Base-by-base conservation (phyloP, 2,888 invertebrate species). In the Caenorhabditis japonica region DNA sequence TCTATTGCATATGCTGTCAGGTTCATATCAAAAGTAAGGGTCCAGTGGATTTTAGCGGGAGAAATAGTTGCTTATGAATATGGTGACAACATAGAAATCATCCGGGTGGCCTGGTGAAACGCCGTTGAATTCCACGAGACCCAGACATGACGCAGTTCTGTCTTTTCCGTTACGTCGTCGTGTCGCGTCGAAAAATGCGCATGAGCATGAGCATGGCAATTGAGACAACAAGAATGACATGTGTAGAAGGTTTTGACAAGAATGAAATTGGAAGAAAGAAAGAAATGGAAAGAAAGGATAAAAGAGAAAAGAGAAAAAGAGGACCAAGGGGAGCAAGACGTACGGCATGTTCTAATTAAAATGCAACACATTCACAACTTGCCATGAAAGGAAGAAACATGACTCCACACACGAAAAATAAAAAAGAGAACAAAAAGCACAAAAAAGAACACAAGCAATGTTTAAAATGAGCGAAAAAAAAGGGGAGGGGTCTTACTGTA, bases 171-270 rank as follows among this genome's bases (percentile, higher is more conserved):
- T n/a, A n/a, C n/a, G n/a, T n/a, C n/a, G n/a, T 52, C 38, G 47
- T 41, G 44, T 13, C 49, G 46, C 38, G 25, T 25, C 53, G 38
- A 59, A 72, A 58, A 72, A 72, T 72, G 56, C 56, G 68, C 38
- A 34, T 46, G 23, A 21, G 27, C 44, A 30, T 30, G 55, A 33
- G 23, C 49, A 34, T 33, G 47, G 55, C 56, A 68, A 68, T 68
- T 68, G 68, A 68, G 68, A 68, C 68, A 68, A 66, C 56, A 66
- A 66, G 66, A 66, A 66, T 68, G 68, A 68, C 68, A 68, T 68
- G 68, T 39, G 71, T 46, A 62, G 62, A 60, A 71, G 56, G 56
- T 62, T 62, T 71, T 71, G 71, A 71, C 71, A 71, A 52, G 56
- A 56, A 71, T 62, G 62, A 71, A 62, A 71, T 62, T 71, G 62